Base-by-base conservation (phyloP, 1,140 invertebrate species). In the Drosophila albomicans region DNA sequence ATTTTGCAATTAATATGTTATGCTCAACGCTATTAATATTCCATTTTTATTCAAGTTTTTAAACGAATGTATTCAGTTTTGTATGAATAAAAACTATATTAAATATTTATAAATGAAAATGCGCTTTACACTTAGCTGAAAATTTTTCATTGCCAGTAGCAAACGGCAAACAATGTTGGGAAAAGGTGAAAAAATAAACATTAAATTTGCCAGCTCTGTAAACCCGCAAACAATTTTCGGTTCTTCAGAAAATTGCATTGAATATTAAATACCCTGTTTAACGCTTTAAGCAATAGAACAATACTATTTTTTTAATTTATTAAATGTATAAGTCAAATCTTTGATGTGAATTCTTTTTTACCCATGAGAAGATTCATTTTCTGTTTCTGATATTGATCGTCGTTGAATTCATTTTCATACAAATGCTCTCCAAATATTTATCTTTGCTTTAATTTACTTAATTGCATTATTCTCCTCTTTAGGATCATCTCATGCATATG, bases 401-500 rank as follows among this genome's bases (percentile, higher is more conserved):
- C 1, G 10, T 57, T 41, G 28, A 62, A 7, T 6, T 1, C 15
- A 32, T 16, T 25, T 51, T 72, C 32, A 69, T 43, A 41, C 15
- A 51, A 41, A 57, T 62, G 35, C 32, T 59, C 20, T 78, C 52
- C 15, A 64, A 73, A 77, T 79, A 77, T 79, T 77, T 77, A 68
- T 67, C 45, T 68, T 38, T 43, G 6, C 41, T 52, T 79, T 56
- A 77, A 67, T 73, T 73, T 58, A 61, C 45, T 79, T 79, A 77
- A 79, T 79, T 77, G 74, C 54, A 64, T 77, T 73, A 79, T 73
- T 58, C 46, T 32, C 3, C 58, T 49, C 68, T 77, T 67, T 16
- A 46, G 52, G 52, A 38, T 62, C 63, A 79, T 15, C 43, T 68
- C 77, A 79, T 46, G 68, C 77, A 49, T 61, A 68, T 63, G 28